Base-by-base conservation (phyloP, 2,797 vertebrate genomes). In the Chaetodon trifasciatus region DNA sequence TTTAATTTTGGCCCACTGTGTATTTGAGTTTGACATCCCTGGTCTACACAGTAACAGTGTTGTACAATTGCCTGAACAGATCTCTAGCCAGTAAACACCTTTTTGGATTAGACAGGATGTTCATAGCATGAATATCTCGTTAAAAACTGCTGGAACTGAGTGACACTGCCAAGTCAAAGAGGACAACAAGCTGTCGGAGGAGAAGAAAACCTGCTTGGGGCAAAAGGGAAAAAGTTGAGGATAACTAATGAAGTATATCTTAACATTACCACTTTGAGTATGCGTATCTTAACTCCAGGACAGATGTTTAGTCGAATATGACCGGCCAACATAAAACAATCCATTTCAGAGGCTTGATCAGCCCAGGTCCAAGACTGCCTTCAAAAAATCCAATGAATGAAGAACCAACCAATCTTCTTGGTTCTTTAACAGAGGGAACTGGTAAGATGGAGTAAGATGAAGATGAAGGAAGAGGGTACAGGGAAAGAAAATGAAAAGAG, bases 401-500 rank as follows among this genome's bases (percentile, higher is more conserved):
- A 77, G 47, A 81, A 39, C 23, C 50, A 57, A 55, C 42, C 47
- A 63, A 62, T 81, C 65, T 76, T 81, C 49, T 76, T 56, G 10
- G 72, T 73, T 78, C 44, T 73, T 67, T n/a, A 62, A 77, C 71
- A 42, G 70, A 9, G 52, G 58, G 64, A 32, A 78, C 49, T 44
- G 52, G 40, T 21, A 66, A 83, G 67, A 90, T 57, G 56, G 58
- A 88, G 82, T n/a, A 60, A 69, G 50, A 61, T 21, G 4, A 61
- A 35, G 74, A 70, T 40, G 72, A 53, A 61, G 15, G 23, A 68
- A 74, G 24, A 52, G 40, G 62, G 58, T 32, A 67, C 9, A 40
- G 44, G 24, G 57, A 83, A 61, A 85, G 70, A 83, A 85, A 88
- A 88, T 84, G 70, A 86, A 90, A 88, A 71, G 77, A 67, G 81